Evolutionary conservation across 2,113 vertebrate species (phyloP), one percentile per base, ranked within the genome.

Genomic region (Suncus etruscus): DNA sequence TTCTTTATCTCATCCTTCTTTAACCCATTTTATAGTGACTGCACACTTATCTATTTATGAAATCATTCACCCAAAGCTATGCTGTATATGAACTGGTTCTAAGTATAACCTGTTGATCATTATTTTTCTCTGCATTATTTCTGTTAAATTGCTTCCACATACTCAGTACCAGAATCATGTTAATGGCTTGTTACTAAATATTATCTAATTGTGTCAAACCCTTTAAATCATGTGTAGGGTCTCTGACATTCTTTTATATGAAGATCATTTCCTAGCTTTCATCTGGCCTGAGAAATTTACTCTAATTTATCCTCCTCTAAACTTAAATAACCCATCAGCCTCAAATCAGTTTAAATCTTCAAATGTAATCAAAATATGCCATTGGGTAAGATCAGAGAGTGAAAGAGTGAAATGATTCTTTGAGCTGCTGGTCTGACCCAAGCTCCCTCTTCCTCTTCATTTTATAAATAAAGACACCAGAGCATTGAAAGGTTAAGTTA

Each of bases 331-430:
- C 0, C 1, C 39, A 32, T 74, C 39, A 58, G 69, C 31, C 45
- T 90, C 27, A 4, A 73, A 50, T 48, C n/a, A 93, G 32, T 31
- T 45, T 50, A 22, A 83, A 14, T 54, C 50, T 92, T 15, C 58
- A 68, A 65, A 16, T 22, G 9, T 73, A 73, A 2, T 15, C 14
- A 81, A 27, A 85, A n/a, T 51, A 31, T 31, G 66, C 31, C 50
- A 45, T 32, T 2, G 22, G 29, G 32, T 65, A 70, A 86, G 22
- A 76, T 58, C 12, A 66, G 32, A 51, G 54, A 15, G 11, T 12
- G 32, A 58, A 83, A 79, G 29, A 73, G 31, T 20, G 87, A 87
- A 54, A 65, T 11, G n/a, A 82, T 77, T 50, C 66, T 89, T 82
- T 82, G 31, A 77, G n/a, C 45, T 79, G 50, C 12, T 68, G 47